These are phyloP conservation scores for Cephus runcator DNA, from an alignment of 2,888 invertebrate species.

Conservation along the genomic window DNA sequence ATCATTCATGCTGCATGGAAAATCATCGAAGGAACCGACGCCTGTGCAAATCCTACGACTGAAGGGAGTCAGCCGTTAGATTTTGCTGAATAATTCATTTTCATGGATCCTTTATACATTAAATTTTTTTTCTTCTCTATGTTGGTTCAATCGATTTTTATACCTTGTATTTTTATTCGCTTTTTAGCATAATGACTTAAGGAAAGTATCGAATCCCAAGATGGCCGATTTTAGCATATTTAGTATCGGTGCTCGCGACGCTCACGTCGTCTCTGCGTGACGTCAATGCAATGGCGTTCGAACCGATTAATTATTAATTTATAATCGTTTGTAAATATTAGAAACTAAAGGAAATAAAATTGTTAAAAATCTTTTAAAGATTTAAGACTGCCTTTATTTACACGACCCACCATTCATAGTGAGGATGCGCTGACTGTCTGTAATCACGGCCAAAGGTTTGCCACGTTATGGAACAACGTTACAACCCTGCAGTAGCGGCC, in stretches of 20 bases:
- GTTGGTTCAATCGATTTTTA: not conserved
- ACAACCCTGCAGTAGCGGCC: not conserved
- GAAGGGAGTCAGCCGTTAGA: not conserved
- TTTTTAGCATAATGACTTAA: not conserved
- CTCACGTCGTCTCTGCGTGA: not conserved
- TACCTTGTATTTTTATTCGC: not conserved
- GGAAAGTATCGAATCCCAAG: not conserved
- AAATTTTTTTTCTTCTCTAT: not conserved
- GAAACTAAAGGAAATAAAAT: conserved; percentile 59
- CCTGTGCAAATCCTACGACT: not conserved
- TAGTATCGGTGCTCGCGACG: not conserved
- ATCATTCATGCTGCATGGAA: not conserved
- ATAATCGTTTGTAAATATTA: conserved; percentile 61
- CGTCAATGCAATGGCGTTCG: conserved; percentile 14
- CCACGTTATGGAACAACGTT: not conserved
- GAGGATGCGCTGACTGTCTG: not conserved
- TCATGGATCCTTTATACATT: not conserved
- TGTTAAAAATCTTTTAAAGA: conserved; percentile 35
- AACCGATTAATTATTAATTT: conserved; percentile 58
- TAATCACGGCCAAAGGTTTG: not conserved
- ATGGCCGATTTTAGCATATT: not conserved
- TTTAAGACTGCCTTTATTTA: not conserved
- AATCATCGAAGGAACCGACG: not conserved
- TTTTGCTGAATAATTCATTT: not conserved
- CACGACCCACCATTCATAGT: not conserved